Base-by-base conservation (phyloP, 1,140 invertebrate species). In the Triops cancriformis region DNA sequence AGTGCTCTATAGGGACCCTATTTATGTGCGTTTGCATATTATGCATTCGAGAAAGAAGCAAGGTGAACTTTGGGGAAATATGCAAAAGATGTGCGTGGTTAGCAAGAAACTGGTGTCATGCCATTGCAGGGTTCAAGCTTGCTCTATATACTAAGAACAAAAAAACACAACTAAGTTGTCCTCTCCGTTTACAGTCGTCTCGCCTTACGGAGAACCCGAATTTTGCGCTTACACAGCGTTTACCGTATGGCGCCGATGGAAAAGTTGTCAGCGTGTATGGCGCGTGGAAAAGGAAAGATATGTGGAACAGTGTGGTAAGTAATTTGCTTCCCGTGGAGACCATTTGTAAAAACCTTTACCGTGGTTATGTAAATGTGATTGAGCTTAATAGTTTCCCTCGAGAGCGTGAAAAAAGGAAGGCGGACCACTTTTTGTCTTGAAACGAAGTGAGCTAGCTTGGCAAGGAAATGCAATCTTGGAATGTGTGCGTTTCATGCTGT, bases 331-430 rank as follows among this genome's bases (percentile, higher is more conserved):
- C 51, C 23, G 51, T 64, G 51, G 51, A 23, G n/a, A 64, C 14
- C 51, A 64, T 64, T 64, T 64, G 51, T 64, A 64, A 64, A 11
- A 64, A 64, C 23, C 51, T 64, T 64, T 64, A n/a, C 51, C 51
- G 51, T 64, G 51, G 51, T 64, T 64, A 64, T 64, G 51, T n/a
- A 64, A 64, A 64, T 64, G 51, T 64, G 51, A 64, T 64, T 64
- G 51, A 64, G 51, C 51, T 64, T 64, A 64, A 64, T 64, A 64
- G 51, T 64, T 64, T 64, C 10, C 51, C 51, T 64, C 23, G 51
- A 23, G 51, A 0, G 51, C 14, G 51, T 64, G 51, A 23, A 64
- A 64, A 64, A 64, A 1, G 51, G 51, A 23, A 64, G 51, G n/a
- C 51, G 23, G 51, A 23, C 51, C 51, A 64, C 51, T 9, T 64